A percentile compares a stretch with the other conserved stretches of the same genome.
Evolutionary conservation across 1,140 invertebrate species (phyloP).

Genomic region (Diabrotica virgifera): DNA sequence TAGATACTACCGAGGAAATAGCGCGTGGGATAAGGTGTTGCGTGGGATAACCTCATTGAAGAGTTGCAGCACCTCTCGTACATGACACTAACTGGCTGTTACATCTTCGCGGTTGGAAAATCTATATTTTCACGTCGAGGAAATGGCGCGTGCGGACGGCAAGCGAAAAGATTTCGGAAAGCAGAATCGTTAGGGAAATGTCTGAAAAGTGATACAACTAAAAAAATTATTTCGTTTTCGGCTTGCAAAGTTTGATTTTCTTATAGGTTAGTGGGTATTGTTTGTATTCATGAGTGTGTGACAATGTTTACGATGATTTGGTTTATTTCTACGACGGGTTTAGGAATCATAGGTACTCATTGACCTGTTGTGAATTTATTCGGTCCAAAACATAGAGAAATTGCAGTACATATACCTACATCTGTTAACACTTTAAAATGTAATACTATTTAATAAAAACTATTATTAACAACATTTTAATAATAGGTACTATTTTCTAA

Average conservation of each 20-base stretch:
- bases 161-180: not conserved
- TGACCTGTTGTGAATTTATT: not conserved
- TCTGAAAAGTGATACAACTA: not conserved
- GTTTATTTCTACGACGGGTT: not conserved
- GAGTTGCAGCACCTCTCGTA: not conserved
- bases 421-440: too few relatives aligned
- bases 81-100: not conserved
- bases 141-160: not conserved
- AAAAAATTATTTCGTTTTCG: not conserved
- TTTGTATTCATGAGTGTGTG: constrained; percentile 2
- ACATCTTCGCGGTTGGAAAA: not conserved
- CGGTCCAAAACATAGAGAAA: too few relatives aligned
- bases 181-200: not conserved
- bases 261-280: not conserved
- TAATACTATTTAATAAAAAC: too few relatives aligned
- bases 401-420: too few relatives aligned
- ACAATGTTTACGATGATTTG: not conserved
- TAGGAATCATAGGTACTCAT: not conserved
- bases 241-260: not conserved
- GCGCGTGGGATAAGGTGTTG: too few relatives aligned
- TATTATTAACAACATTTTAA: too few relatives aligned
- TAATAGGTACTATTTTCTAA: too few relatives aligned
- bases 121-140: not conserved
- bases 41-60: not conserved
- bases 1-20: too few relatives aligned